Percentiles rank a stretch among this genome's conserved stretches.
Conservation (phyloP, 2,797 vertebrate genomes). For the Dendrocincla fuliginosa region DNA sequence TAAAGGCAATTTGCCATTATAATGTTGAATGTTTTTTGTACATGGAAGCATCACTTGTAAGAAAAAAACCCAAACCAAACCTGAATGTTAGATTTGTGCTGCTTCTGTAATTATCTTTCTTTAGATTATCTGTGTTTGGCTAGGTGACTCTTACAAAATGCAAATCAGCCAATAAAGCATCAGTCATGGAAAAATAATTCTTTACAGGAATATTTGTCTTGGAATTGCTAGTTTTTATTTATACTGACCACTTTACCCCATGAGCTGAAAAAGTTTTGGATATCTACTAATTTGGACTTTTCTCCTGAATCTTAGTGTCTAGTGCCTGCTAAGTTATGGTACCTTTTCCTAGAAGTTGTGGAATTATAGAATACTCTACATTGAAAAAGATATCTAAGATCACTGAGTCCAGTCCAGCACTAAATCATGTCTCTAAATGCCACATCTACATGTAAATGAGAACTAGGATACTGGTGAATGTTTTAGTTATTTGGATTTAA, state of each 20-base stretch:
- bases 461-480: neutral
- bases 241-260: neutral
- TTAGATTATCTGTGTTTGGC: slow-evolving; percentile 19
- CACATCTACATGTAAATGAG: neutral
- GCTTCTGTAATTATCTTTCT: slow-evolving; percentile 31
- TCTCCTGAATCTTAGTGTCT: neutral
- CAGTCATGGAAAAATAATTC: neutral
- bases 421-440: neutral
- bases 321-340: neutral
- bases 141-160: neutral
- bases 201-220: neutral
- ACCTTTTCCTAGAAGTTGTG: neutral
- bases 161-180: neutral
- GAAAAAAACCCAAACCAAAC: neutral
- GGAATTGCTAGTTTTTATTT: neutral
- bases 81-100: slow-evolving; percentile 23
- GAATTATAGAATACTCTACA: neutral
- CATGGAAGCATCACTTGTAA: slow-evolving; percentile 7
- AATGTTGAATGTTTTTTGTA: slow-evolving; percentile 19
- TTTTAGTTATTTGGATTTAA: neutral
- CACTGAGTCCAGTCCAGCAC: neutral
- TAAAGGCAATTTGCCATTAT: slow-evolving; percentile 35
- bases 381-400: neutral
- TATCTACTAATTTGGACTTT: neutral
- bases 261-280: neutral